Conservation (phyloP, 1,140 invertebrate species). For the Trachelipus rathkii region DNA sequence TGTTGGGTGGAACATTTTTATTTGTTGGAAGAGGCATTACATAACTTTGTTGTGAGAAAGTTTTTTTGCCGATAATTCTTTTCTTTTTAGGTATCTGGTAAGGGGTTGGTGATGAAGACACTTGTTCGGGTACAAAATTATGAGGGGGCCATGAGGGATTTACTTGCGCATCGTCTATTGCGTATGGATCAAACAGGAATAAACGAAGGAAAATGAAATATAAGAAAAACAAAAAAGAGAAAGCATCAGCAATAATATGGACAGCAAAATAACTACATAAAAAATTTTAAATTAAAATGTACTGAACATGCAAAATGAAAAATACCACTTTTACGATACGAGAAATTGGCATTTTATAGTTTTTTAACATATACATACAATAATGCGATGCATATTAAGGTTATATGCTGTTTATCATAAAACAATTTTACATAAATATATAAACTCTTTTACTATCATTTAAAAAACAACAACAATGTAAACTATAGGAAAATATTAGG, state of each 20-base stretch:
- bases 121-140: not conserved
- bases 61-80: not conserved
- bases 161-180: not conserved
- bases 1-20: not conserved
- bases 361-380: too few species aligned
- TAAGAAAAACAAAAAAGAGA: constrained; percentile 1
- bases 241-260: not conserved
- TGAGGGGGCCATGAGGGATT: not conserved
- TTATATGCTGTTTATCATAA: too few species aligned
- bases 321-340: too few species aligned
- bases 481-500: too few species aligned
- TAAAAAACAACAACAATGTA: too few species aligned
- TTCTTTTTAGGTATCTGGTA: not conserved
- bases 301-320: too few species aligned
- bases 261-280: too few species aligned
- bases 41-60: not conserved
- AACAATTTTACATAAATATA: too few species aligned
- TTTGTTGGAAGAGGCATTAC: not conserved
- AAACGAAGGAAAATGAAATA: not conserved
- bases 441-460: too few species aligned
- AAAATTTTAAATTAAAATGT: too few species aligned
- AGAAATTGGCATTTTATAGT: too few species aligned
- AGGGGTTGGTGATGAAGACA: not conserved
- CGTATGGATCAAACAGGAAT: not conserved
- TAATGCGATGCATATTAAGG: too few species aligned